phyloP scores from a whole-genome alignment of 1,140 invertebrate genomes.

The Zaprionus nigranus region DNA sequence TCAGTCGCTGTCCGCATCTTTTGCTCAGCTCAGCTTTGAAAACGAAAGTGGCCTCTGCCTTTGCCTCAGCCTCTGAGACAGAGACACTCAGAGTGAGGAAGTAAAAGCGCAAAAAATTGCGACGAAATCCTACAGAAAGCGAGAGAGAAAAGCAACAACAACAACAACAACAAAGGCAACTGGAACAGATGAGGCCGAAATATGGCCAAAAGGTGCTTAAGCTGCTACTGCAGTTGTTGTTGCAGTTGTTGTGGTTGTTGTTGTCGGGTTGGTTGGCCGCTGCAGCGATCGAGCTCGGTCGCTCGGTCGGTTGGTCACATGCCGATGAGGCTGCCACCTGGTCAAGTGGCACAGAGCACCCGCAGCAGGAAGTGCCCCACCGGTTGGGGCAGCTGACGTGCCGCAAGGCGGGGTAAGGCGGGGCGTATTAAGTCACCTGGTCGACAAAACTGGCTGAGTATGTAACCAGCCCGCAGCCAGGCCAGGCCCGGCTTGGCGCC shows the following conservation, averaged over 20 bases:
- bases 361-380: slow-evolving; percentile 3
- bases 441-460: slow-evolving; percentile 19
- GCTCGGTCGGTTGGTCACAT: background rate
- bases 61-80: background rate
- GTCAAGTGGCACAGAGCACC: slow-evolving; percentile 34
- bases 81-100: slow-evolving; percentile 45
- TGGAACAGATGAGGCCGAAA: slow-evolving; percentile 60
- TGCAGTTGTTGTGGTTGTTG: slow-evolving; percentile 32
- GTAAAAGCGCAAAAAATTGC: slow-evolving; percentile 73
- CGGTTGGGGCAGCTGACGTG: background rate
- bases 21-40: too few relatives aligned
- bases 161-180: slow-evolving; percentile 40
- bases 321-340: slow-evolving; percentile 24
- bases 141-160: slow-evolving; percentile 16
- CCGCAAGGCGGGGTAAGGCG: background rate
- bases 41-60: slow-evolving; percentile 51
- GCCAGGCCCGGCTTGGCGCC: background rate
- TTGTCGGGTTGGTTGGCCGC: slow-evolving; percentile 18
- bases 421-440: slow-evolving; percentile 7
- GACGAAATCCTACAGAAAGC: slow-evolving; percentile 27
- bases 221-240: slow-evolving; percentile 8
- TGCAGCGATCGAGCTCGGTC: slow-evolving; percentile 1
- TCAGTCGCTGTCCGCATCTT: background rate
- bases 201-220: slow-evolving; percentile 44
- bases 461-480: slow-evolving; percentile 46